Evolutionary conservation across 92 coral and sea anemone species (phyloP), one percentile per base, ranked within the genome.

Genomic region (Parazoanthus swiftii): DNA sequence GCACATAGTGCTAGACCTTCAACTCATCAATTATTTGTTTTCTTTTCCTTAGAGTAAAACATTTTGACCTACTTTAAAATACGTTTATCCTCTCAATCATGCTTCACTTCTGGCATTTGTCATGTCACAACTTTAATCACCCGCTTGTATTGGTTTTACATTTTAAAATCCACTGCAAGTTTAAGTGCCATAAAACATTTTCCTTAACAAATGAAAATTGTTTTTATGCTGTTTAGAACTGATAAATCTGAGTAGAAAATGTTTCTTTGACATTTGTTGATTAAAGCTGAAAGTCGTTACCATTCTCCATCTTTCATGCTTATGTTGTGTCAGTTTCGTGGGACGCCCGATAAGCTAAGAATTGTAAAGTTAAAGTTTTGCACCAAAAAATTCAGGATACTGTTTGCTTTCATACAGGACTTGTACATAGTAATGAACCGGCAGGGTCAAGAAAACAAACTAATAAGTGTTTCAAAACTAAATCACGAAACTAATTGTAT

Each of bases 41-140:
- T 67, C 42, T 46, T 71, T 84, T 81, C 70, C 44, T 33, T 37
- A 81, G 74, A 63, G 72, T 38, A 63, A 81, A 37, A 37, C 50
- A 59, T 81, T 81, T 66, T 58, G 71, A 38, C 54, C 85, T 42
- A 59, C 85, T 63, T 81, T 63, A 81, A 63, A 76, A 16, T 56
- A 35, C 10, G 44, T 58, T 59, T 33, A 58, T 58, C 54, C 74
- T 5, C 85, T 63, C 74, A 81, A 81, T 59, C 85, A 81, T 35
- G 50, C 14, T 59, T 23, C 33, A 81, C 29, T 58, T 42, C 85
- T 81, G 85, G 85, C 29, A 59, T 81, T 81, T 81, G 85, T 81
- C 85, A 35, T 79, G 74, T 81, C 85, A 81, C 85, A 59, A 36
- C 33, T 35, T 20, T 51, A 51, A 79, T 50, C 66, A 63, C 74